These are phyloP conservation scores for Pammene fasciana DNA, from an alignment of 2,888 invertebrate genomes.

Conservation along the genomic window DNA sequence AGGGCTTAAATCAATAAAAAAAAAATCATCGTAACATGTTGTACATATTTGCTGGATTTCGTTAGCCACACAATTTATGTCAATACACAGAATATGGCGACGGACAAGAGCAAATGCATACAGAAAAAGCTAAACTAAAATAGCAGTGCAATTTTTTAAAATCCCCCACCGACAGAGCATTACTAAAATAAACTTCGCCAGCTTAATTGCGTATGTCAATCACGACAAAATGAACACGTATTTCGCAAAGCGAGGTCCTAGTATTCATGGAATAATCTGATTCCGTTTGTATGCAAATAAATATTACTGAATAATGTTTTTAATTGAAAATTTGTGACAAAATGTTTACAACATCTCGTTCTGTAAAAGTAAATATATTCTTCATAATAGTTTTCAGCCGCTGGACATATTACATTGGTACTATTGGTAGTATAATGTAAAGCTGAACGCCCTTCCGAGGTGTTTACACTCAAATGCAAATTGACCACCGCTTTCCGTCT, in stretches of 20 bases:
- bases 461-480: too few species aligned
- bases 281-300: neutral
- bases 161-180: neutral
- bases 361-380: too few species aligned
- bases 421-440: too few species aligned
- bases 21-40: too few species aligned
- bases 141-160: constrained; percentile 2
- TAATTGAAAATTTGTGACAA: neutral
- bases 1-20: too few species aligned
- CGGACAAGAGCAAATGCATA: constrained; percentile 11
- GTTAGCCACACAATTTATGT: neutral
- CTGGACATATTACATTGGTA: too few species aligned
- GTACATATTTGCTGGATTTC: too few species aligned
- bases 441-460: too few species aligned
- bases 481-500: too few species aligned
- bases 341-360: too few species aligned
- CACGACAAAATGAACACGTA: neutral
- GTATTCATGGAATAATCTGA: neutral
- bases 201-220: neutral
- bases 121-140: constrained; percentile 6
- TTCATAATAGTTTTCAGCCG: too few species aligned
- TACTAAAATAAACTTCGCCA: constrained; percentile 1
- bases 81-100: neutral
- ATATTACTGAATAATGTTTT: neutral
- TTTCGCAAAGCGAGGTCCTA: constrained; percentile 15